Base-by-base conservation (phyloP, 2,113 vertebrate genomes). In the Zosterops japonicus region DNA sequence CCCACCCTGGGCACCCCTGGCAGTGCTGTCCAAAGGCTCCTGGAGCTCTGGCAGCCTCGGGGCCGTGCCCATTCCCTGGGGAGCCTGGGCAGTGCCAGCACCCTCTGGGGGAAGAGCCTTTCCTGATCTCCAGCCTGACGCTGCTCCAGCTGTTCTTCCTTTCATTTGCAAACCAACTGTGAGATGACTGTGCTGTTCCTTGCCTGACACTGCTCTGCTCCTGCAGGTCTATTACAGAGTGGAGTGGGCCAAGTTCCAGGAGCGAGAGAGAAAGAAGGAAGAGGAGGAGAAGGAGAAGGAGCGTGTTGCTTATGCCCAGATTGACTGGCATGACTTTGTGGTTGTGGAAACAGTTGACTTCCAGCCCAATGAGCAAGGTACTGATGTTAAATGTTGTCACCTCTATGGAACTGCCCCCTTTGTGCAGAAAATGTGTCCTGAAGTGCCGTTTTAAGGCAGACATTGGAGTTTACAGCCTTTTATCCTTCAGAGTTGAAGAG, bases 301-400 rank as follows among this genome's bases (percentile, higher is more conserved):
- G 72, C 97, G 99, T 1, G 99, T 99, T 44, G 99, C 99, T 23
- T 99, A 99, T 53, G 99, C 99, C 33, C 99, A 99, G 96, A 99
- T 99, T 1, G 99, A 99, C 90, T 99, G 99, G 99, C 99, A 99
- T 29, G 99, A 99, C 95, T 99, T 99, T 88, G 99, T 99, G 15
- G 99, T 99, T 11, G 99, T 99, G 57, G 99, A 99, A 95, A 99
- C 99, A 0, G 99, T 99, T 52, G 99, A 99, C 96, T 99, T 99
- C 92, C 99, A 99, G 93, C 99, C 99, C 90, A 99, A 97, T 6
- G 99, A 99, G 83, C 99, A 99, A 98, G 99, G 99, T 99, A 91
- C 33, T 79, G 76, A 20, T 67, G 11, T 33, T 63, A 15, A n/a
- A n/a, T 1, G 0, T 22, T 53, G 59, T 55, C 60, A 63, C 8